phyloP scores from a whole-genome alignment of 2,113 vertebrate genomes.

The Cololabis saira region DNA sequence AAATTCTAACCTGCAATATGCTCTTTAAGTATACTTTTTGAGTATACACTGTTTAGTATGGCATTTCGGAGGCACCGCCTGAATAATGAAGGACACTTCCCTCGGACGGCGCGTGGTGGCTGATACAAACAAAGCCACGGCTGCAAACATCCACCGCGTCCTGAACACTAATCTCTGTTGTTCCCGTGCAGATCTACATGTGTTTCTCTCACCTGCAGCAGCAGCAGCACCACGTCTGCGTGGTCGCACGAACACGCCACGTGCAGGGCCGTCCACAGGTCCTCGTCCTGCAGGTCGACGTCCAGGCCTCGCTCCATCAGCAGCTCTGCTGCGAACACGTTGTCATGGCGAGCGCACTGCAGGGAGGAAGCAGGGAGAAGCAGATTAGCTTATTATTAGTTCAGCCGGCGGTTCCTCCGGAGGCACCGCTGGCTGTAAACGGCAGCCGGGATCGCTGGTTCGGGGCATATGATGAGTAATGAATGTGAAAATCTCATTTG shows the following conservation, averaged over 20 bases:
- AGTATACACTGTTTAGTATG: too few relatives aligned
- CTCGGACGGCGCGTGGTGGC: background rate
- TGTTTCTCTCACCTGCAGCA: slow-evolving; percentile 84
- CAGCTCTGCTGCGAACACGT: slow-evolving; percentile 91
- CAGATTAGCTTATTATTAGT: background rate
- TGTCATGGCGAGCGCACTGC: slow-evolving; percentile 95
- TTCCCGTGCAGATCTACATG: background rate
- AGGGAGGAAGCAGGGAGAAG: slow-evolving; percentile 29
- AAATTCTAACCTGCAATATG: too few relatives aligned
- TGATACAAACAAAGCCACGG: too few relatives aligned
- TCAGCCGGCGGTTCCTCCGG: background rate
- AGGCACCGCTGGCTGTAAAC: slow-evolving; percentile 4
- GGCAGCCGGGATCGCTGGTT: slow-evolving; percentile 5
- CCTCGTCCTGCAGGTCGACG: slow-evolving; percentile 93
- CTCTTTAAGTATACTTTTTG: too few relatives aligned
- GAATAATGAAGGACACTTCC: slow-evolving; percentile 14
- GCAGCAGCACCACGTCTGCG: slow-evolving; percentile 88
- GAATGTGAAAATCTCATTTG: slow-evolving; percentile 10
- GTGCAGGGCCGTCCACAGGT: slow-evolving; percentile 95
- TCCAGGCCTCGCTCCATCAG: slow-evolving; percentile 91
- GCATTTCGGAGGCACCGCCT: too few relatives aligned
- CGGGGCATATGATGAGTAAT: slow-evolving; percentile 1
- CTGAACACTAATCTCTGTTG: slow-evolving; percentile 35
- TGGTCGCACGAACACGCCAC: slow-evolving; percentile 92
- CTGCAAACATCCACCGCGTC: background rate